Evolutionary conservation across 2,797 vertebrate species (phyloP), one percentile per base, ranked within the genome.

Genomic region (Acrossocheilus fasciatus): DNA sequence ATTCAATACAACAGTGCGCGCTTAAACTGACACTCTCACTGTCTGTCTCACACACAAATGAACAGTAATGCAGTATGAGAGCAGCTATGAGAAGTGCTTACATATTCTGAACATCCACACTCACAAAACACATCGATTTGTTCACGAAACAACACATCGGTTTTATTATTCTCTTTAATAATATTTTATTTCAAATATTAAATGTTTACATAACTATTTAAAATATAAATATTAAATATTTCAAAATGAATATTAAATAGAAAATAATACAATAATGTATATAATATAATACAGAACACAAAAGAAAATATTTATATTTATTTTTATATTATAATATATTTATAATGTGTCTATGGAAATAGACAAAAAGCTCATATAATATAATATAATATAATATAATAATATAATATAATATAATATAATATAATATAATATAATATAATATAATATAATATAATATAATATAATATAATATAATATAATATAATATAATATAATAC

Each of bases 401-500:
- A 30, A 30, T 30, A 30, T 30, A 30, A 30, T 30, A 30, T 30
- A 30, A 30, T 30, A 30, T 30, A 30, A 30, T 73, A 72, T 73
- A 72, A 74, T 23, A 73, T 73, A 73, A 74, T 23, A 41, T 17
- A 17, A 47, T n/a, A 43, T 72, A 6, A n/a, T 69, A 69, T 69
- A 69, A 68, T 68, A 34, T 3, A 3, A 34, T 34, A 34, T 34
- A 34, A 34, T 34, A 34, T 34, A 3, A 34, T 34, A 34, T 34
- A 34, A 34, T 34, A 34, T 34, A 3, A 34, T 34, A 34, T 45
- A 45, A 34, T 45, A 45, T 45, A 45, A 36, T 36, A 43, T 72
- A 45, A 73, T 23, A 23, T n/a, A 26, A 47, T n/a, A n/a, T 72
- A 6, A n/a, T 69, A 69, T 69, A 69, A 69, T 68, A 66, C 14